These are phyloP conservation scores for Prosopocoilus inquinatus DNA, from an alignment of 2,888 invertebrate species.

Conservation along the genomic window DNA sequence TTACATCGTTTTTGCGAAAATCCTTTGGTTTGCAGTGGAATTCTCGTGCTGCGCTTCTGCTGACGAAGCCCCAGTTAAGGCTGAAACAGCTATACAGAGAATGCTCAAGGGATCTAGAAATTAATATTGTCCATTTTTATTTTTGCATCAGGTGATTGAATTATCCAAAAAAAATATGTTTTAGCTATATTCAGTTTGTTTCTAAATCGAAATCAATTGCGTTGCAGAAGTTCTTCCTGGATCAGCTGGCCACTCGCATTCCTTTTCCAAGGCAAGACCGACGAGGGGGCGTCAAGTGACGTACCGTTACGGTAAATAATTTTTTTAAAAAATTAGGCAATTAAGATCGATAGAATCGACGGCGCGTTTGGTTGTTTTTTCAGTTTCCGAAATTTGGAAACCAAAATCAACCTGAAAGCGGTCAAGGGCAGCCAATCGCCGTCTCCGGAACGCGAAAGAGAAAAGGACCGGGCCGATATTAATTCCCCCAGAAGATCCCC, in stretches of 20 bases:
- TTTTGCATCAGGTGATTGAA: too few species aligned
- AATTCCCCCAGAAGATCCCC: constrained; percentile 57
- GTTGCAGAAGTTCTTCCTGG: constrained; percentile 73
- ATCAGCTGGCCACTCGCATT: constrained; percentile 91
- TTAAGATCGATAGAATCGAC: not conserved
- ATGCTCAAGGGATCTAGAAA: too few species aligned
- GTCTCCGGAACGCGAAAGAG: constrained; percentile 59
- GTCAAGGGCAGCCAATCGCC: constrained; percentile 67
- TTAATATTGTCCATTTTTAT: too few species aligned
- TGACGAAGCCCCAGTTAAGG: too few species aligned
- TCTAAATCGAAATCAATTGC: not conserved
- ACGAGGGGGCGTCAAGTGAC: constrained; percentile 63
- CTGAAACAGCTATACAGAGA: too few species aligned
- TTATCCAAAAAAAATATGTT: too few species aligned
- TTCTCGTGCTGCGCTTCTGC: too few species aligned
- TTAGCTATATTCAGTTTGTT: too few species aligned
- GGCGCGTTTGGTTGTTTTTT: too few species aligned
- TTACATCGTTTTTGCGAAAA: too few species aligned
- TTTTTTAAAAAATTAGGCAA: not conserved
- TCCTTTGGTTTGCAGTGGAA: too few species aligned
- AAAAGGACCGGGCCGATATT: constrained; percentile 34
- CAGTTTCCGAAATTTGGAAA: constrained; percentile 84
- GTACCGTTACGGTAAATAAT: constrained; percentile 76
- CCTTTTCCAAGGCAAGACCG: constrained; percentile 77
- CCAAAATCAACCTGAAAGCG: constrained; percentile 76